A percentile compares a stretch with the other conserved stretches of the same genome.
Conservation (phyloP, 2,888 invertebrate species). For the Eupithecia pulchellata region DNA sequence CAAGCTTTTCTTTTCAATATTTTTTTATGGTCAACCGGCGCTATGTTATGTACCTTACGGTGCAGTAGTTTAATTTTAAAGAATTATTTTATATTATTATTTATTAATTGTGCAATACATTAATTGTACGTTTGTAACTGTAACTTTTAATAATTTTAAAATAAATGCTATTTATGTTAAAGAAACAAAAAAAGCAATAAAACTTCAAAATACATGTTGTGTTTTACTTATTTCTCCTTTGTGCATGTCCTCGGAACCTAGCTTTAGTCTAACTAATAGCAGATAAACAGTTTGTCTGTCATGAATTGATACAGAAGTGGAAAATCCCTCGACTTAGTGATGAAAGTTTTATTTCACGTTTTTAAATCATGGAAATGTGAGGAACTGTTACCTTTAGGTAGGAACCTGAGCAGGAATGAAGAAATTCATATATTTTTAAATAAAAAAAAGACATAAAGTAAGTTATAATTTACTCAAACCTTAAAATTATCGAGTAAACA, state of each 20-base stretch:
- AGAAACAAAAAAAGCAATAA: slow-evolving; percentile 83
- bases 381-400: too few species aligned
- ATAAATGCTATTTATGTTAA: slow-evolving; percentile 86
- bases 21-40: slow-evolving; percentile 78
- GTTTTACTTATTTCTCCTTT: slow-evolving; percentile 58
- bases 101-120: slow-evolving; percentile 82
- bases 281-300: background rate
- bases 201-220: slow-evolving; percentile 75
- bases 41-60: slow-evolving; percentile 69
- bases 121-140: slow-evolving; percentile 82
- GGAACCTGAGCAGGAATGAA: too few species aligned
- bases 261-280: background rate
- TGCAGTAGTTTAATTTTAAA: slow-evolving; percentile 77
- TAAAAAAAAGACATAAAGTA: too few species aligned
- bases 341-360: too few species aligned
- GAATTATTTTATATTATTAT: slow-evolving; percentile 83
- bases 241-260: background rate
- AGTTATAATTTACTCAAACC: too few species aligned
- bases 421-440: too few species aligned
- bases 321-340: too few species aligned
- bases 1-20: slow-evolving; percentile 78
- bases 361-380: too few species aligned
- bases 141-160: slow-evolving; percentile 81
- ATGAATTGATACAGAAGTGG: background rate
- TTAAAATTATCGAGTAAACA: too few species aligned